Percentiles rank a stretch among this genome's conserved stretches.
Evolutionary conservation across 2,888 invertebrate species (phyloP).

Genomic region (Ornithoptera alexandrae): DNA sequence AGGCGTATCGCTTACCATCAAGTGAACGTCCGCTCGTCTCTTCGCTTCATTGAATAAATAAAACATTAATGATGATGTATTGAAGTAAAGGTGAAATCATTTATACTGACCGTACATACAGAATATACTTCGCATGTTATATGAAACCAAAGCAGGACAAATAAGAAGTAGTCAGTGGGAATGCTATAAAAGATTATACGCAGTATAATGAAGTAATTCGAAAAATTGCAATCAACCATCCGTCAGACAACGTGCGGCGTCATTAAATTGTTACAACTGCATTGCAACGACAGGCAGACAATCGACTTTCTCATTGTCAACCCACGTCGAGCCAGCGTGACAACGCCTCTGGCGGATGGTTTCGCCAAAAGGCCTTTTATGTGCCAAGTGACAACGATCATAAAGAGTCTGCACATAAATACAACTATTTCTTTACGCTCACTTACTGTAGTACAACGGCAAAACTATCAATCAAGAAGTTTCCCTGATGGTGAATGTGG

Average conservation of each 20-base stretch:
- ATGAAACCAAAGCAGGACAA: not conserved
- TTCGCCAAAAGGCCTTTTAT: constrained; percentile 25
- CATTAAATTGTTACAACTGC: constrained; percentile 36
- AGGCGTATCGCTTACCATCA: too few relatives aligned
- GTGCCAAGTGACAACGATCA: constrained; percentile 21
- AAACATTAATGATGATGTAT: not conserved
- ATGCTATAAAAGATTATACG: not conserved
- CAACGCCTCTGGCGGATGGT: constrained; percentile 28
- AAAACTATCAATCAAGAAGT: too few relatives aligned
- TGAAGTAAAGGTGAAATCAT: too few relatives aligned
- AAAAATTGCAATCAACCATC: constrained; percentile 20
- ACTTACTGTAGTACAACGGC: not conserved
- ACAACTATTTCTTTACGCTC: constrained; percentile 1
- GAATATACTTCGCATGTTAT: too few relatives aligned
- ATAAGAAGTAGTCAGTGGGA: not conserved
- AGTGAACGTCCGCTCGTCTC: too few relatives aligned
- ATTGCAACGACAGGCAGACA: constrained; percentile 53
- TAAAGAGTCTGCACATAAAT: constrained; percentile 13
- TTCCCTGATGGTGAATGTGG: too few relatives aligned
- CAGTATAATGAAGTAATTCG: constrained; percentile 14
- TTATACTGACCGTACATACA: too few relatives aligned
- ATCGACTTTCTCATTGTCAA: constrained; percentile 66
- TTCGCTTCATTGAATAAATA: too few relatives aligned
- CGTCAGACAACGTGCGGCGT: constrained; percentile 27
- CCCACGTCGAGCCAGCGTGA: constrained; percentile 45